Evolutionary conservation across 2,888 invertebrate genomes (phyloP).

Genomic region (Cephalotes varians): DNA sequence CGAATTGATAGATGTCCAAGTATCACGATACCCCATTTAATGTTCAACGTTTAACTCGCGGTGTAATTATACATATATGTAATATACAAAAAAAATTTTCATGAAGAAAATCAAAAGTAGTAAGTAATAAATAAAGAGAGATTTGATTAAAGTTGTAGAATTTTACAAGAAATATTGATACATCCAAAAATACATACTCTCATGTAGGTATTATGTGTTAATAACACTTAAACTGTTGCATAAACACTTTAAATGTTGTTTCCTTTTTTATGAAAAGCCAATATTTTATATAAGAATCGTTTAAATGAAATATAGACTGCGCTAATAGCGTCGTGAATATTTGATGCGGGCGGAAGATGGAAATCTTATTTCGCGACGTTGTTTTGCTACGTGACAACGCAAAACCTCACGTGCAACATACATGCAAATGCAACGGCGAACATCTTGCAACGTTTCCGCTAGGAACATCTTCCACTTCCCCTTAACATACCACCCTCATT

Average conservation of each 20-base stretch:
- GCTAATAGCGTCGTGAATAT: too few relatives aligned
- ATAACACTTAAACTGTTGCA: too few relatives aligned
- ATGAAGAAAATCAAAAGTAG: constrained; percentile 43
- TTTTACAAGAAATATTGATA: neutral
- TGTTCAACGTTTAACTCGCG: constrained; percentile 21
- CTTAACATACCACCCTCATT: too few relatives aligned
- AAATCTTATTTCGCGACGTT: too few relatives aligned
- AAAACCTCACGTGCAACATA: too few relatives aligned
- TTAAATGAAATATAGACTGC: too few relatives aligned
- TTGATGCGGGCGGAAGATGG: too few relatives aligned
- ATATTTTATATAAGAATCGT: neutral
- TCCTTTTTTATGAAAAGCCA: neutral
- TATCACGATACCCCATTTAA: constrained; percentile 23
- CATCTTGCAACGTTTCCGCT: too few relatives aligned
- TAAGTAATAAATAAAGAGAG: neutral
- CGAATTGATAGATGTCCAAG: constrained; percentile 26
- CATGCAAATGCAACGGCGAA: too few relatives aligned
- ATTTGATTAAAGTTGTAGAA: constrained; percentile 13
- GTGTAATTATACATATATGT: constrained; percentile 24
- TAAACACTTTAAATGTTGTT: neutral
- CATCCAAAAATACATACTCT: neutral
- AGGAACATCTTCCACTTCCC: too few relatives aligned
- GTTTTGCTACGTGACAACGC: too few relatives aligned
- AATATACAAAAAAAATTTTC: constrained; percentile 17
- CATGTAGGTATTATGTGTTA: neutral